phyloP scores from a whole-genome alignment of 2,888 invertebrate species.

The Argyresthia albistria region DNA sequence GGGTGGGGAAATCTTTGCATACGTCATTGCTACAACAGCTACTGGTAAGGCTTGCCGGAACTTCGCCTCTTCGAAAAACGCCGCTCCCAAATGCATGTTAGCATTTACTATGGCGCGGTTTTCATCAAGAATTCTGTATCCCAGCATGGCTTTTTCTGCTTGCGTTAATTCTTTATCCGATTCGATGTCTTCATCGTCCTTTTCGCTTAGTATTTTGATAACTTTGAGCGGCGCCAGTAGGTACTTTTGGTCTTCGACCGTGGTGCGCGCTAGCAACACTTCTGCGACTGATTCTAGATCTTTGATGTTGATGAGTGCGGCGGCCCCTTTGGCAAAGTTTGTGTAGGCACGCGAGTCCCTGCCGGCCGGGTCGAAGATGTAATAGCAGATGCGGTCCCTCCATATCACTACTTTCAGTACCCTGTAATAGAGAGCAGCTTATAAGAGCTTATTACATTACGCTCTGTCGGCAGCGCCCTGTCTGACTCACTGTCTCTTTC shows the following conservation, averaged over 20 bases:
- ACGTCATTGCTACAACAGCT: slow-evolving; percentile 73
- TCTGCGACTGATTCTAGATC: slow-evolving; percentile 61
- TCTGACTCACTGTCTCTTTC: too few relatives aligned
- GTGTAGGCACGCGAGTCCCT: slow-evolving; percentile 65
- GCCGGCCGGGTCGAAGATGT: slow-evolving; percentile 76
- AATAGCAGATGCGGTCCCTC: slow-evolving; percentile 73
- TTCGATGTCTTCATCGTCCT: slow-evolving; percentile 55
- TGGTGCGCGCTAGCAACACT: slow-evolving; percentile 57
- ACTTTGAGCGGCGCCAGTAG: slow-evolving; percentile 60
- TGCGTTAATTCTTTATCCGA: slow-evolving; percentile 58
- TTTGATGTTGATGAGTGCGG: slow-evolving; percentile 71
- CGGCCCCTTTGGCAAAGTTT: slow-evolving; percentile 60
- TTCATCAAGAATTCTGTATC: slow-evolving; percentile 68
- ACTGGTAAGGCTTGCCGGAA: slow-evolving; percentile 75
- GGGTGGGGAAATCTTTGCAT: slow-evolving; percentile 76
- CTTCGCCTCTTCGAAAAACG: slow-evolving; percentile 70
- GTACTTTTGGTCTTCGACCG: slow-evolving; percentile 61
- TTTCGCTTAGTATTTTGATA: slow-evolving; percentile 52
- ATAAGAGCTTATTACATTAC: too few relatives aligned
- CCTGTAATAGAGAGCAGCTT: slow-evolving; percentile 21
- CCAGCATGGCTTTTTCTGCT: slow-evolving; percentile 64
- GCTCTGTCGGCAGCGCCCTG: too few relatives aligned
- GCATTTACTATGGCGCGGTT: slow-evolving; percentile 71
- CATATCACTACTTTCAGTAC: slow-evolving; percentile 66
- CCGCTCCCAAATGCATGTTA: slow-evolving; percentile 71